Base-by-base conservation (phyloP, 2,797 vertebrate species). In the Sebastolobus altivelis region DNA sequence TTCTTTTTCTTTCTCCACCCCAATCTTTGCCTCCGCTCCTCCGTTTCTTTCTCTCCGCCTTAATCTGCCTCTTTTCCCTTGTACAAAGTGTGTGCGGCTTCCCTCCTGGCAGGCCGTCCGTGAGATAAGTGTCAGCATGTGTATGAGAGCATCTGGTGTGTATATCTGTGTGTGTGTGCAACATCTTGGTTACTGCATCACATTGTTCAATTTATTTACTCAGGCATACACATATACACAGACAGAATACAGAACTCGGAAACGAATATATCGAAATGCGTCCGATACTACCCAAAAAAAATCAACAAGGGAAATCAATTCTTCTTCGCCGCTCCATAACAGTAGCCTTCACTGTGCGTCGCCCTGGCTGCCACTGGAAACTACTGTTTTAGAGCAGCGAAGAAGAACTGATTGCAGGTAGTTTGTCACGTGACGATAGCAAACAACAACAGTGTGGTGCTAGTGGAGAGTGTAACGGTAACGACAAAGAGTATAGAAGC, bases 51-150 rank as follows among this genome's bases (percentile, higher is more conserved):
- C n/a, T 60, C 49, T 70, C 38, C 40, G 35, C 52, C 55, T 74
- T 40, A 22, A 61, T 65, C 16, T 11, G 35, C 18, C 4, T 65
- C 29, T 49, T 62, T 73, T 81, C 60, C 70, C 62, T 29, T 52
- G 37, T 37, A 3, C 22, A 10, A 4, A 8, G 31, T 86, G 85
- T 56, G 73, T 75, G 72, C 74, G 65, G 67, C 81, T 86, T 89
- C 72, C 72, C 46, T 81, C 71, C 66, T 83, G 84, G 87, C 85
- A 79, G 72, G 20, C 74, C 67, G 46, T 86, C 75, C 35, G 82
- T 78, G 75, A 83, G 81, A 78, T 83, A 87, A 85, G 77, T 74
- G 85, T 88, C 82, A 87, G 69, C 82, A 81, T 89, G 71, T 77
- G 80, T 56, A 62, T 33, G 38, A 80, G 14, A 82, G 58, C 72